Conservation (phyloP, 1,140 invertebrate species). For the Medauroidea extradentata region DNA sequence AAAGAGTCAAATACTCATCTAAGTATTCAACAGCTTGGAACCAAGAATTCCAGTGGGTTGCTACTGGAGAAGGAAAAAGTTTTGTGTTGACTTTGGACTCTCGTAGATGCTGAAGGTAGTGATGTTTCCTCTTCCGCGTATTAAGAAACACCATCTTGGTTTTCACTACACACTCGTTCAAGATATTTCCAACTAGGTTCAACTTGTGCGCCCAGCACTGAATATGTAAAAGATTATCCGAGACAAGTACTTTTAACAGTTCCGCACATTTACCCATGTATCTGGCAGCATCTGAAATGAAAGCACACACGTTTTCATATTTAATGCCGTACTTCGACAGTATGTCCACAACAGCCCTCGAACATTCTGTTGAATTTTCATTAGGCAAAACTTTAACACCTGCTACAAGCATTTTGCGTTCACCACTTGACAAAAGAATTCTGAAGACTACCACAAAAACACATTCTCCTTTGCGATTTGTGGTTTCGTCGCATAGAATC, state of each 20-base stretch:
- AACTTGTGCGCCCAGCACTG: conserved; percentile 7
- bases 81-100: neutral
- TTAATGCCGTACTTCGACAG: conserved; percentile 3
- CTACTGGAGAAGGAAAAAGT: conserved; percentile 1
- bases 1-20: neutral
- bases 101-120: no score
- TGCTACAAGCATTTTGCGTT: conserved; percentile 1
- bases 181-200: neutral
- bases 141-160: neutral
- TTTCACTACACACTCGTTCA: conserved; percentile 2
- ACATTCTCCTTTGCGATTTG: conserved; percentile 4
- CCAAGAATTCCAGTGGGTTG: conserved; percentile 3
- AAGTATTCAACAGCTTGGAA: conserved; percentile 1
- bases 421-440: neutral
- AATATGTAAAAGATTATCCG: neutral
- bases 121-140: conserved; percentile 6
- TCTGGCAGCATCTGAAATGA: conserved; percentile 2
- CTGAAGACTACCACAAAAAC: conserved; percentile 2
- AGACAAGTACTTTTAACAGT: neutral
- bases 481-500: neutral
- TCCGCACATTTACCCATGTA: conserved; percentile 10
- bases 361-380: neutral
- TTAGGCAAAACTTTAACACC: neutral
- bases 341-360: neutral
- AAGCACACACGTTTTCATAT: conserved; percentile 1